phyloP scores from a whole-genome alignment of 23 tunicate genomes.

The Aplidium turbinatum region DNA sequence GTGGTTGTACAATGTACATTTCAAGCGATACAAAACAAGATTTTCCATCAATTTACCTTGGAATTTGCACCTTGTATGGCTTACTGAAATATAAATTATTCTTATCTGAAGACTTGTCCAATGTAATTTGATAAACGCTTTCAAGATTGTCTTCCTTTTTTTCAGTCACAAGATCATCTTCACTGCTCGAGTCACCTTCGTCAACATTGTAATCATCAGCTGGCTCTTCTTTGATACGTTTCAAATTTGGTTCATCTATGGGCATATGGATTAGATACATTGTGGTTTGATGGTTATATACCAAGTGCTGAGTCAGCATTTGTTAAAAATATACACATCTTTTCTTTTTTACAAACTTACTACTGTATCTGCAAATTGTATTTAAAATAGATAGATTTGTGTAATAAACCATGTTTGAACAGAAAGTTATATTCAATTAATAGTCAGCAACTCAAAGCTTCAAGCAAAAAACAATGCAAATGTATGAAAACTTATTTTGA shows the following conservation, averaged over 20 bases:
- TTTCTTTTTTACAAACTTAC: background rate
- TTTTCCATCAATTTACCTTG: slow-evolving; percentile 39
- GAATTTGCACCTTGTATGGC: slow-evolving; percentile 66
- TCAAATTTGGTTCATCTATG: too few relatives aligned
- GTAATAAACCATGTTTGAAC: background rate
- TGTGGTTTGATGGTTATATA: too few relatives aligned
- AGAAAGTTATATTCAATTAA: too few relatives aligned
- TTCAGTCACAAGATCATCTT: background rate
- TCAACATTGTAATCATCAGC: background rate
- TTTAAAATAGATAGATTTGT: too few relatives aligned
- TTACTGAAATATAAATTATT: slow-evolving; percentile 75
- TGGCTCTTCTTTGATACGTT: too few relatives aligned
- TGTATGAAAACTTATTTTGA: too few relatives aligned
- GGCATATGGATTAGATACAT: too few relatives aligned
- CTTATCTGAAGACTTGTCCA: slow-evolving; percentile 57
- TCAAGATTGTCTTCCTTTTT: too few relatives aligned
- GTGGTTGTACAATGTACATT: background rate
- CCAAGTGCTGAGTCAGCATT: too few relatives aligned
- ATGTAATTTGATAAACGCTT: background rate
- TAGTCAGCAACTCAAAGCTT: too few relatives aligned
- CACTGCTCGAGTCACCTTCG: slow-evolving; percentile 1
- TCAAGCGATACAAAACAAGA: background rate
- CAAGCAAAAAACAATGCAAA: too few relatives aligned
- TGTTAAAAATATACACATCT: too few relatives aligned
- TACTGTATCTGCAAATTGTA: background rate